Evolutionary conservation across 2,113 vertebrate species (phyloP).

Genomic region (Reinhardtius hippoglossoides): DNA sequence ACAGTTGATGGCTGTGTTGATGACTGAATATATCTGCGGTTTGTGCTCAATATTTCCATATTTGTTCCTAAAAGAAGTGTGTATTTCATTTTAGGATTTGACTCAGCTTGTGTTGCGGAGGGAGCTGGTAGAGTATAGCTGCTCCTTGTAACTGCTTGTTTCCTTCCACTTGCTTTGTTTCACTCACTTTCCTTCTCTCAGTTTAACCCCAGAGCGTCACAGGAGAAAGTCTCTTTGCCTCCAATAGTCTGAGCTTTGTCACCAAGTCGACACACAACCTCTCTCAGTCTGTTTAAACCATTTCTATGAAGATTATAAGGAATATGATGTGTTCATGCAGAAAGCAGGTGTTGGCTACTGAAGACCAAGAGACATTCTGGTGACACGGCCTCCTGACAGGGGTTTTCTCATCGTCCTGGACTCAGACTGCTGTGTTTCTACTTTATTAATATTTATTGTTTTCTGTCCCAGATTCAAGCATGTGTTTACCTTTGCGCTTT

Average conservation of each 20-base stretch:
- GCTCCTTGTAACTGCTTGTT: constrained; percentile 46
- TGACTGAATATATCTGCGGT: constrained; percentile 3
- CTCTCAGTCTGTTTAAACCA: constrained; percentile 13
- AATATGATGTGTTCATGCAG: not conserved
- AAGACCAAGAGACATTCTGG: constrained; percentile 39
- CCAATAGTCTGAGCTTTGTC: constrained; percentile 39
- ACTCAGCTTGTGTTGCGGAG: constrained; percentile 84
- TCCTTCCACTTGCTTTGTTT: constrained; percentile 63
- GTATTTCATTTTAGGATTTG: constrained; percentile 85
- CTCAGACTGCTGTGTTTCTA: constrained; percentile 48
- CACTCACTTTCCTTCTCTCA: constrained; percentile 49
- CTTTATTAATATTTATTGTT: constrained; percentile 47
- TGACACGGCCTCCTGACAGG: constrained; percentile 46
- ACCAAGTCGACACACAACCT: constrained; percentile 5
- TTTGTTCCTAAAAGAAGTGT: constrained; percentile 64
- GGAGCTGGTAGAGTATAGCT: constrained; percentile 83
- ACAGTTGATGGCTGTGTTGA: constrained; percentile 3
- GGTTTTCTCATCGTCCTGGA: constrained; percentile 30
- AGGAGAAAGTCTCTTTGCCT: constrained; percentile 66
- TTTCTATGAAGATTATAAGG: not conserved
- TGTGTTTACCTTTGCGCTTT: constrained; percentile 62
- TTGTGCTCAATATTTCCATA: constrained; percentile 16
- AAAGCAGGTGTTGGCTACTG: constrained; percentile 26
- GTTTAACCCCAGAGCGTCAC: constrained; percentile 57
- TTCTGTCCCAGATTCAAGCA: constrained; percentile 50